Conservation (phyloP, 2,113 vertebrate species). For the Macquaria ambigua region DNA sequence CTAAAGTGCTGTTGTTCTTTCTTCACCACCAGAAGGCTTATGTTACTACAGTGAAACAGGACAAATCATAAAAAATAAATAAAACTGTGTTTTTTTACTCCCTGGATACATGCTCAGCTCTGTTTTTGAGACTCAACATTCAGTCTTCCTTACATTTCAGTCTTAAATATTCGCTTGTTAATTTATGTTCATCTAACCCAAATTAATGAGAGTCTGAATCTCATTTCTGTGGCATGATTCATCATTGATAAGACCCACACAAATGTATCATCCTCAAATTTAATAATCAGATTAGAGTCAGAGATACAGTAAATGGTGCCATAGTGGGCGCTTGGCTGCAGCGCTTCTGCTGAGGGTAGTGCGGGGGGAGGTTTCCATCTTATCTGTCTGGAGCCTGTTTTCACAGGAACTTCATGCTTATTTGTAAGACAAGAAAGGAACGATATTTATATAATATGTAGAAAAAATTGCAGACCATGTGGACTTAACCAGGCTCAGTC, state of each 20-base stretch:
- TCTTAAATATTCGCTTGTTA: slow-evolving; percentile 21
- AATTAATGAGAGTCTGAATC: slow-evolving; percentile 47
- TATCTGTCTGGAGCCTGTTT: slow-evolving; percentile 39
- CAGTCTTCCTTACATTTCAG: slow-evolving; percentile 5
- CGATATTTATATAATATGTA: not conserved
- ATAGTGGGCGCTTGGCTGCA: slow-evolving; percentile 23
- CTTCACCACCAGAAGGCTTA: slow-evolving; percentile 18
- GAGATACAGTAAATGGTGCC: slow-evolving; percentile 42
- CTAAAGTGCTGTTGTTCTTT: slow-evolving; percentile 21
- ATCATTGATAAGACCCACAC: slow-evolving; percentile 57
- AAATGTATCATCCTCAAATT: slow-evolving; percentile 58
- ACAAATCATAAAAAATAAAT: slow-evolving; percentile 47
- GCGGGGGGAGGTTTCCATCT: not conserved
- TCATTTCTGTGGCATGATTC: slow-evolving; percentile 58
- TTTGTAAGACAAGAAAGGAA: not conserved
- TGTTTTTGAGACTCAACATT: slow-evolving; percentile 14
- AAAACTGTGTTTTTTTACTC: slow-evolving; percentile 8
- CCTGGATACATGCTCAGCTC: not conserved
- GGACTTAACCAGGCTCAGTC: not conserved
- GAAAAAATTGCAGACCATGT: not conserved
- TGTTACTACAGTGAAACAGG: slow-evolving; percentile 30
- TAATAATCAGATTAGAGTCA: slow-evolving; percentile 64
- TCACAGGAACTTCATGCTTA: slow-evolving; percentile 30
- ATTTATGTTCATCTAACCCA: slow-evolving; percentile 50
- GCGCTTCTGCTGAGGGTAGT: slow-evolving; percentile 22